Percentiles rank a stretch among this genome's conserved stretches.
phyloP scores from a whole-genome alignment of 2,797 vertebrate genomes.

The Chanos chanos region DNA sequence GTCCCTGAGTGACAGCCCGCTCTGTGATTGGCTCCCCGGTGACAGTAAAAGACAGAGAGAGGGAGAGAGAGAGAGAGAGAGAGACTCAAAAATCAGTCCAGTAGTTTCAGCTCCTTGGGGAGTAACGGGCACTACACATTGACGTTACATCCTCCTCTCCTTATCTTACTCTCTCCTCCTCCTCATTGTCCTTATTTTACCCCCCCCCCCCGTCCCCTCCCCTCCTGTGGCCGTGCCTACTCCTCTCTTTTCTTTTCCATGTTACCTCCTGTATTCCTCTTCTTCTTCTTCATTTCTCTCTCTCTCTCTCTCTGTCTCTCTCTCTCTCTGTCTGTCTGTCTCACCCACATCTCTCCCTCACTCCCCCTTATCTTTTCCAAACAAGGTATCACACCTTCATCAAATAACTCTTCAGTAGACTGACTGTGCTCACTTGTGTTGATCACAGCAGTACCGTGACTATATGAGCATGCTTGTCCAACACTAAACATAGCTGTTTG shows the following conservation, averaged over 20 bases:
- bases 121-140: constrained; percentile 32
- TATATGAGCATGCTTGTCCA: not conserved
- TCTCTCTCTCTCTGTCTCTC: not conserved
- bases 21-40: constrained; percentile 48
- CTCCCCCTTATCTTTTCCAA: not conserved
- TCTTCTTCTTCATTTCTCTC: not conserved
- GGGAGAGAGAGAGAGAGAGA: constrained; percentile 30
- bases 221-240: no score
- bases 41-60: constrained; percentile 49
- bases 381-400: constrained; percentile 3
- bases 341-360: not conserved
- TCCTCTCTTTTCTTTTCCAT: not conserved
- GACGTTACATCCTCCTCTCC: not conserved
- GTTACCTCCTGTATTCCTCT: not conserved
- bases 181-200: not conserved
- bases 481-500: constrained; percentile 32
- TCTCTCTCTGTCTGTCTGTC: no score
- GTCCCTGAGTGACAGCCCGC: constrained; percentile 35
- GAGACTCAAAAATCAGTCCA: no score
- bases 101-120: constrained; percentile 24
- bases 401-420: not conserved
- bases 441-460: not conserved
- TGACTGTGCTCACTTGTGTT: constrained; percentile 5
- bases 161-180: not conserved
- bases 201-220: not conserved